A percentile compares a stretch with the other conserved stretches of the same genome.
These are phyloP conservation scores for Chalcis sispes DNA, from an alignment of 2,888 invertebrate genomes.

Conservation along the genomic window DNA sequence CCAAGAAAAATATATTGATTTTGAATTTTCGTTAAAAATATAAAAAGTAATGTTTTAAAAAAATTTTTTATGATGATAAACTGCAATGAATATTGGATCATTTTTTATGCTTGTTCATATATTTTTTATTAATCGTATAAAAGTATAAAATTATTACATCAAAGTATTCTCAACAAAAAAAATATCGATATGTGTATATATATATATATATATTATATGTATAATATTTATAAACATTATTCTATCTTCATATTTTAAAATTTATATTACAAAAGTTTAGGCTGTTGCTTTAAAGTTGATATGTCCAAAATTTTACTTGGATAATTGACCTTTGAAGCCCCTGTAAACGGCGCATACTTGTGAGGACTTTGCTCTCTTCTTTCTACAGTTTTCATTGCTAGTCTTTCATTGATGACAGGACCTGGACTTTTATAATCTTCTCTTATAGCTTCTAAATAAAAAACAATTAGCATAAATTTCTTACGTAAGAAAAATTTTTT, in stretches of 20 bases:
- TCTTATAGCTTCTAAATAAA: constrained; percentile 43
- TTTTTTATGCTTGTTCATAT: constrained; percentile 13
- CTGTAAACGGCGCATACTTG: constrained; percentile 55
- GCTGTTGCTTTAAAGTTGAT: constrained; percentile 83
- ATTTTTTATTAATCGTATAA: constrained; percentile 32
- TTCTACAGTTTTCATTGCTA: constrained; percentile 46
- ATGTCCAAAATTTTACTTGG: constrained; percentile 82
- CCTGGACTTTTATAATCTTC: constrained; percentile 30
- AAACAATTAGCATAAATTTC: too few relatives aligned
- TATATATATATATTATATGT: constrained; percentile 23
- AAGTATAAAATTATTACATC: constrained; percentile 48
- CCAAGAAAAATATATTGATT: too few relatives aligned
- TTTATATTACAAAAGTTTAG: constrained; percentile 79
- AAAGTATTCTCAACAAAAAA: constrained; percentile 39
- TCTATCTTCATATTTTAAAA: constrained; percentile 17
- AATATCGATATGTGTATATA: too few relatives aligned
- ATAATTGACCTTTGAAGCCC: constrained; percentile 63
- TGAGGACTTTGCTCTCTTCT: constrained; percentile 56
- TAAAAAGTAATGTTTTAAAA: background rate
- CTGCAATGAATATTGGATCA: constrained; percentile 18
- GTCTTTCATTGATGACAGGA: constrained; percentile 42
- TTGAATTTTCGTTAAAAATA: background rate
- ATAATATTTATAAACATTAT: constrained; percentile 40
- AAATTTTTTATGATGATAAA: background rate
- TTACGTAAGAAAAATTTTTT: too few relatives aligned